These are phyloP conservation scores for Dryobates pubescens DNA, from an alignment of 2,797 vertebrate species.

Conservation along the genomic window DNA sequence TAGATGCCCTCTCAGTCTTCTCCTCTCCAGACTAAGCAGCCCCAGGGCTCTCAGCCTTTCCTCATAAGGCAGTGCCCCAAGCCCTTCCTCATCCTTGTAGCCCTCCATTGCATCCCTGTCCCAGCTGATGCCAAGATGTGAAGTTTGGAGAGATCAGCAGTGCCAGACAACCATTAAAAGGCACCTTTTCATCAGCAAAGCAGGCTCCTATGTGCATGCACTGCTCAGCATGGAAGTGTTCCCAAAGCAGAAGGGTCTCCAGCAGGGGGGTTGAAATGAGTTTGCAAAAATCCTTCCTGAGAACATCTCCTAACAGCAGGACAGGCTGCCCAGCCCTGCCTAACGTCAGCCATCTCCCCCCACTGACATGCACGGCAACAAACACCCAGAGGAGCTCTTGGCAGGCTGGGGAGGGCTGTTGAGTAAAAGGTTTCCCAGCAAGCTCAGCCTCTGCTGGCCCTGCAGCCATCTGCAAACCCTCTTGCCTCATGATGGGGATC, in stretches of 20 bases:
- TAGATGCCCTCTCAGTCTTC: too few relatives aligned
- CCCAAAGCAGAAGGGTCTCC: neutral
- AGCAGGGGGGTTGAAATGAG: neutral
- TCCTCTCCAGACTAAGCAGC: too few relatives aligned
- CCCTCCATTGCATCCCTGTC: too few relatives aligned
- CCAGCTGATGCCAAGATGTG: neutral
- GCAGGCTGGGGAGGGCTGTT: neutral
- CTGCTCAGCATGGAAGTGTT: neutral
- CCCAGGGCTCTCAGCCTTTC: too few relatives aligned
- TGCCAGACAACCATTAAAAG: neutral
- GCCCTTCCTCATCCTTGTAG: too few relatives aligned
- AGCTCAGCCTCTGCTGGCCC: neutral
- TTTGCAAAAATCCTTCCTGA: neutral
- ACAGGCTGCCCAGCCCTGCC: neutral
- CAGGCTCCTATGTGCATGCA: neutral
- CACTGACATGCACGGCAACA: neutral
- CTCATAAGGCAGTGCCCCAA: too few relatives aligned
- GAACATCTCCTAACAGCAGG: neutral
- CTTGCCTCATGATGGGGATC: neutral
- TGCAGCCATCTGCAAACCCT: fast-evolving
- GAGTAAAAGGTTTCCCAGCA: neutral
- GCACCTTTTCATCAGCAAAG: neutral
- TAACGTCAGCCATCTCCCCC: neutral
- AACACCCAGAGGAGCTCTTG: neutral
- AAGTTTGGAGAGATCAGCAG: neutral